Conservation (phyloP, 2,113 vertebrate genomes). For the Caretta caretta region DNA sequence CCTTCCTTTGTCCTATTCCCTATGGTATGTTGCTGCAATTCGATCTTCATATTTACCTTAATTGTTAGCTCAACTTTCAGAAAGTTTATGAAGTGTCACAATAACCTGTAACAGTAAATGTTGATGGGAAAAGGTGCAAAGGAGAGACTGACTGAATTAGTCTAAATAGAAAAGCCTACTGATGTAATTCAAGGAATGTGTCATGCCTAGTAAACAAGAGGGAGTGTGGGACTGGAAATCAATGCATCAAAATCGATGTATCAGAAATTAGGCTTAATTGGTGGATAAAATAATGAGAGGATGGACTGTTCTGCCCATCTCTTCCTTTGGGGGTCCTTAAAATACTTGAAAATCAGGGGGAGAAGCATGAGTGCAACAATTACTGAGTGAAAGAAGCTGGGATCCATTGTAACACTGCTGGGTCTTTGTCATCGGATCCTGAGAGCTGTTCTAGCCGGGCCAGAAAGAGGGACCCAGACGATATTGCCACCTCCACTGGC, state of each 20-base stretch:
- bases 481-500: not conserved
- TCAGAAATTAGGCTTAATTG: not conserved
- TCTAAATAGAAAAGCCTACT: not conserved
- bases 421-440: not conserved
- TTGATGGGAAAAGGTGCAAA: not conserved
- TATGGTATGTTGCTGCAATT: not conserved
- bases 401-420: not conserved
- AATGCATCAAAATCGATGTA: not conserved
- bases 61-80: not conserved
- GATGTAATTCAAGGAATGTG: not conserved
- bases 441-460: not conserved
- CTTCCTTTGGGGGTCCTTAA: not conserved
- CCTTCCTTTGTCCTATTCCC: not conserved
- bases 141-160: too few relatives aligned
- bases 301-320: not conserved
- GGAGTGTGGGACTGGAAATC: not conserved
- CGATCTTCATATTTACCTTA: not conserved
- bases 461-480: not conserved
- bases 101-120: not conserved
- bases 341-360: not conserved
- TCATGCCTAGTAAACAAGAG: not conserved
- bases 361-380: not conserved
- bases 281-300: not conserved
- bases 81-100: not conserved
- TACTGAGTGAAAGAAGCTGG: not conserved